Percentiles rank a stretch among this genome's conserved stretches.
phyloP scores from a whole-genome alignment of 2,113 vertebrate genomes.

The Plotosus lineatus region DNA sequence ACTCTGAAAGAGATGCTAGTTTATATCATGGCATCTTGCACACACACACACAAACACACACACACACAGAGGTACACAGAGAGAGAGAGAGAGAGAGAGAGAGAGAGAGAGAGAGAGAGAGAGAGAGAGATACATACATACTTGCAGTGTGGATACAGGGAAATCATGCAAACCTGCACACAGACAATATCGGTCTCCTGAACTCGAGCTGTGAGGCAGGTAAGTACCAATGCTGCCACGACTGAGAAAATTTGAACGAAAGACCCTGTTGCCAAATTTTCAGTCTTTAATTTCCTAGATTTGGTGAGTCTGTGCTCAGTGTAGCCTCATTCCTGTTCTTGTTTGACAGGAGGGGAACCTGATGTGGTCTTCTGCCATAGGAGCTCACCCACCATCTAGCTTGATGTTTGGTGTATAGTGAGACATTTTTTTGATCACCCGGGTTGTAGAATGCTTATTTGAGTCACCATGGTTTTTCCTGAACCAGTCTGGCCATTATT shows the following conservation, averaged over 20 bases:
- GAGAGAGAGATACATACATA: neutral
- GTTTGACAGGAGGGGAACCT: neutral
- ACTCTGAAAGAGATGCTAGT: neutral
- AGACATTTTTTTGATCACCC: neutral
- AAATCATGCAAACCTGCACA: neutral
- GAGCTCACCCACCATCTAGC: neutral
- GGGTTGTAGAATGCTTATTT: neutral
- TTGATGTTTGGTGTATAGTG: neutral
- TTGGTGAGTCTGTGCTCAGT: neutral
- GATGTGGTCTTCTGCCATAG: neutral
- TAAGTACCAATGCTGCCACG: neutral
- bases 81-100: too few species aligned
- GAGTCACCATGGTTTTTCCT: neutral
- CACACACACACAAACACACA: neutral
- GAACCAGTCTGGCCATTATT: neutral
- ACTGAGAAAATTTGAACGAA: neutral
- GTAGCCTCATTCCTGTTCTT: neutral
- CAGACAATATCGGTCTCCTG: neutral
- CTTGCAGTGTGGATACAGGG: too few species aligned
- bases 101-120: too few species aligned
- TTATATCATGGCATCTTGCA: neutral
- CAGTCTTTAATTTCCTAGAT: neutral
- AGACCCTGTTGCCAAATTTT: neutral
- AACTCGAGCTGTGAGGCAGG: neutral
- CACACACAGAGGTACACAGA: too few species aligned